phyloP scores from a whole-genome alignment of 2,797 vertebrate genomes.

The Microctenopoma stevenorrisi region DNA sequence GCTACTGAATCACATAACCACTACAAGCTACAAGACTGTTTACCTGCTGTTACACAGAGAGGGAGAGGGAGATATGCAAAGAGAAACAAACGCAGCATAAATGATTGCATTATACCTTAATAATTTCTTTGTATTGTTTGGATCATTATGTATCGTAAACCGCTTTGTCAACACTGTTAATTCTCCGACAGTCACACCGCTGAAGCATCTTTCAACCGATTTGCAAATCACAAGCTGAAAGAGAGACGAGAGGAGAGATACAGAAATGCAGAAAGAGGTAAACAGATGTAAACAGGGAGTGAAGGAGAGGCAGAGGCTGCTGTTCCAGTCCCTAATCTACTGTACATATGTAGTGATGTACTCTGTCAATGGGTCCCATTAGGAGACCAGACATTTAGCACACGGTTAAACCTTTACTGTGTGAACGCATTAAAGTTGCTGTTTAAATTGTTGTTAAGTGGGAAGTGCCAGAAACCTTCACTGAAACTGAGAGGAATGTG shows the following conservation, averaged over 20 bases:
- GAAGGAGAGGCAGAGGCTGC: conserved; percentile 21
- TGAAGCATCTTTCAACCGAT: conserved; percentile 42
- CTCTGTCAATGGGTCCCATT: conserved; percentile 77
- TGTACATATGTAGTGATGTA: conserved; percentile 73
- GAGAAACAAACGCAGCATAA: conserved; percentile 74
- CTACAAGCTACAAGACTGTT: conserved; percentile 84
- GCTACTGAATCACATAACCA: conserved; percentile 80
- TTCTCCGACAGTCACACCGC: conserved; percentile 39
- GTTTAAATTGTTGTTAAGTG: conserved; percentile 29
- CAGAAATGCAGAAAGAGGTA: conserved; percentile 30
- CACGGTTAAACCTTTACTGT: conserved; percentile 66
- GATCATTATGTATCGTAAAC: conserved; percentile 71
- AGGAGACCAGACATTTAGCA: conserved; percentile 63
- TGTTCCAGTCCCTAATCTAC: conserved; percentile 80
- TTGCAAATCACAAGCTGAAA: conserved; percentile 50
- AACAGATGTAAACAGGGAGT: conserved; percentile 45
- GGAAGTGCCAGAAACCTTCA: conserved; percentile 10
- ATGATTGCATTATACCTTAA: conserved; percentile 73
- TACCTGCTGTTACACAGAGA: conserved; percentile 79
- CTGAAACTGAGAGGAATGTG: conserved; percentile 6
- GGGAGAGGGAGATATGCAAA: conserved; percentile 38
- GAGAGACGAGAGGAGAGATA: conserved; percentile 2
- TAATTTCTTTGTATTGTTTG: conserved; percentile 78
- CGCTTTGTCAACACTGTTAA: conserved; percentile 72
- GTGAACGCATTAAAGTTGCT: conserved; percentile 38